Evolutionary conservation across 2,888 invertebrate genomes (phyloP).

Genomic region (Drosophila nigricruria): DNA sequence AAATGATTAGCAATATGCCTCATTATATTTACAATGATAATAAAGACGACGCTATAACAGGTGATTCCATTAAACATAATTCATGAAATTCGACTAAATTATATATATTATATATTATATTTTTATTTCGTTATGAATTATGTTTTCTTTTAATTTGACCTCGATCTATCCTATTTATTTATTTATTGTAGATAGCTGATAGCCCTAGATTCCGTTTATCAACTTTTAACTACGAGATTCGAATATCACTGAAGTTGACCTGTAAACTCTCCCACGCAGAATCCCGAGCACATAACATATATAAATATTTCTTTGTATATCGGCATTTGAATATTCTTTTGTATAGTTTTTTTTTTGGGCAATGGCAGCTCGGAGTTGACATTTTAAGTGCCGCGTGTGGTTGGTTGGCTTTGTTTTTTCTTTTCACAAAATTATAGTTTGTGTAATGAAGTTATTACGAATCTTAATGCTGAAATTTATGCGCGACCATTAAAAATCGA

Average conservation of each 20-base stretch:
- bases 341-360: conserved; percentile 11
- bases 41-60: background rate
- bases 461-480: conserved; percentile 82
- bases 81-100: background rate
- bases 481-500: conserved; percentile 78
- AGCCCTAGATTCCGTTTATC: background rate
- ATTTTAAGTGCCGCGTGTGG: conserved; percentile 40
- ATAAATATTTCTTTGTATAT: conserved; percentile 2
- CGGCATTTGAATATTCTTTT: conserved; percentile 26
- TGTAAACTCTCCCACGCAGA: background rate
- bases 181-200: background rate
- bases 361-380: conserved; percentile 33
- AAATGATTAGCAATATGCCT: no score
- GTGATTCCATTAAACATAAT: background rate
- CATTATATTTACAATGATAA: no score
- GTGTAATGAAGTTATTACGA: conserved; percentile 83
- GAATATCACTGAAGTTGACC: background rate
- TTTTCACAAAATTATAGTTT: conserved; percentile 65
- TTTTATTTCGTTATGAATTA: background rate
- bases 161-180: background rate
- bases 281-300: background rate
- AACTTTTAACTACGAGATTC: background rate
- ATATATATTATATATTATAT: background rate
- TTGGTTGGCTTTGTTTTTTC: conserved; percentile 38
- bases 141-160: background rate